These are phyloP conservation scores for Chamaetylas fuelleborni DNA, from an alignment of 2,113 vertebrate genomes.

Conservation along the genomic window DNA sequence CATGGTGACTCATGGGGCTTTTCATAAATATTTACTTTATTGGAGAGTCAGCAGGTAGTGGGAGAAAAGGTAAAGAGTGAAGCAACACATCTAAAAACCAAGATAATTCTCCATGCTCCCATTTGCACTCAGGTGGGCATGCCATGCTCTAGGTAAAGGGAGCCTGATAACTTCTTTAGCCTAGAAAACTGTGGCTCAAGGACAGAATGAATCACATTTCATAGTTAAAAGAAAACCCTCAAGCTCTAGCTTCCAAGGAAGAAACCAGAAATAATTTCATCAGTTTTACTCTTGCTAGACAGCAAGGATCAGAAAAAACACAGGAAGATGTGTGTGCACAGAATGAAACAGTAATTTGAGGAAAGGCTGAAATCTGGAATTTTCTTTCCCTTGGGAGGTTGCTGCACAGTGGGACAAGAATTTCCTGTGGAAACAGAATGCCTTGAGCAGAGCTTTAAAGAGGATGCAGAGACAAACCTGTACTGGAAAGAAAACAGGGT, in stretches of 20 bases:
- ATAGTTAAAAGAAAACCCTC: not conserved
- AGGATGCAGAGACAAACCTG: not conserved
- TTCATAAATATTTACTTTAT: not conserved
- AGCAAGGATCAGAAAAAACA: not conserved
- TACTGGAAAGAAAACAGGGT: not conserved
- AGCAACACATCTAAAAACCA: not conserved
- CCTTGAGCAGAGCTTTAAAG: not conserved
- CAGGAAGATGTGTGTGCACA: not conserved
- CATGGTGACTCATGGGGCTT: not conserved
- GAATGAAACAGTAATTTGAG: not conserved
- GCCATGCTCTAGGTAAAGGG: not conserved
- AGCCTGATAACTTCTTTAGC: too few relatives aligned
- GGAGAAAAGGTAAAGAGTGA: too few relatives aligned
- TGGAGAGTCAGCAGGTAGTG: too few relatives aligned
- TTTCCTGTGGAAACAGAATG: not conserved
- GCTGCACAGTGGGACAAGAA: not conserved
- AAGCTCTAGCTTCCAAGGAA: not conserved
- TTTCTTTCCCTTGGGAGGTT: not conserved
- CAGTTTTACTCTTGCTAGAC: not conserved
- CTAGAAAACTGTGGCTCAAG: not conserved
- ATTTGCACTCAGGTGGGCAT: not conserved
- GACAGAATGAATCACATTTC: not conserved
- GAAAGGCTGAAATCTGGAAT: not conserved
- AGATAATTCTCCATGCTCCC: not conserved
- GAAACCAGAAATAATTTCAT: not conserved